Base-by-base conservation (phyloP, 2,797 vertebrate genomes). In the Acipenser transmontanus region DNA sequence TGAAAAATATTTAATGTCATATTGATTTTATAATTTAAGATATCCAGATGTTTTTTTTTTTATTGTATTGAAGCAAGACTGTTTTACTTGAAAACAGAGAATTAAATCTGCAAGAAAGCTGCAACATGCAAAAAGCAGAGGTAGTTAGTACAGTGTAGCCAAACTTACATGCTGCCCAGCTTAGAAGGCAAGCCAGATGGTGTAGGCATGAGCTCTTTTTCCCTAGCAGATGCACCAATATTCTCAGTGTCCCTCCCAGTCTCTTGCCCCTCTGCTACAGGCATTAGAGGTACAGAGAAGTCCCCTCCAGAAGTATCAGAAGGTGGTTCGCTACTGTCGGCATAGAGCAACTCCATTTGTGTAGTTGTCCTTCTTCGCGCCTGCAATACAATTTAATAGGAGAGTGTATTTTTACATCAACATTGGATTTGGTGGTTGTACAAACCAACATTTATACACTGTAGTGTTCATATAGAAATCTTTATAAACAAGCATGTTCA, bases 281-380 rank as follows among this genome's bases (percentile, higher is more conserved):
- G 73, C 12, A 88, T 65, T 62, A 91, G 77, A 74, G 90, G 73
- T 67, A 72, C 78, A 1, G 90, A 72, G 75, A 91, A 88, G 73
- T 93, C 94, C 76, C 90, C 89, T n/a, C 85, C 66, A 52, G 84
- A 82, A 12, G 78, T 74, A 49, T 94, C 94, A 49, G 87, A 82
- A 61, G 81, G 83, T 50, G 91, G 82, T 70, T 97, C 94, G 1
- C 88, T 88, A 68, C 82, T 94, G 83, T 93, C 91, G 70, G 95
- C 95, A 34, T 98, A 99, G 9, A 98, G 91, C 76, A 97, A 74
- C 71, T 98, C 96, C 95, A 96, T 96, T 85, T 98, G 96, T 3
- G 96, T 99, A 69, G 96, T 93, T 73, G 96, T 98, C 72, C 97
- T 90, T 74, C 95, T 88, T 47, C 95, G 93, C 47, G 96, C 95